Evolutionary conservation across 2,888 invertebrate species (phyloP), one percentile per base, ranked within the genome.

Genomic region (Acanthosoma haemorrhoidale): DNA sequence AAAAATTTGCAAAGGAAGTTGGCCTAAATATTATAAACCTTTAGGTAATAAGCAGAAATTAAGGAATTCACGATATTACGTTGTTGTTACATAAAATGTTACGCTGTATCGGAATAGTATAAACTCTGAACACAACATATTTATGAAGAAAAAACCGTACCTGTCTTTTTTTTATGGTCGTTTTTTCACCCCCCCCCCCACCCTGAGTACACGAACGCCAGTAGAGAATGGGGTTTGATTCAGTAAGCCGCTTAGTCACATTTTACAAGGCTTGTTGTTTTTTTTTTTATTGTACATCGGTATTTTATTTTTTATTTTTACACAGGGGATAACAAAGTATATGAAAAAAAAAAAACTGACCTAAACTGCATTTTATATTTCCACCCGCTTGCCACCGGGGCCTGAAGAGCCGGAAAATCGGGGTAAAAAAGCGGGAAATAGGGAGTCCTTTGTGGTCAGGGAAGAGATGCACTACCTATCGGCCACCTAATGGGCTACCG

Each of bases 321-420:
- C n/a, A n/a, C 51, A n/a, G n/a, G n/a, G n/a, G n/a, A n/a, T n/a
- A n/a, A n/a, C n/a, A n/a, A n/a, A n/a, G n/a, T n/a, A n/a, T n/a
- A 51, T 25, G 36, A 21, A 61, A 36, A 61, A 61, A 61, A 34
- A 36, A 36, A 11, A 36, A 36, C 38, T 39, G 64, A 39, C 64
- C 64, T 64, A 67, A 64, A 67, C 43, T 67, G 67, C 67, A 67
- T 67, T 67, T 67, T 67, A 67, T 67, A 67, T 67, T 67, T 43
- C 29, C 67, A 43, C 67, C 57, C 57, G 36, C 67, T 67, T 67
- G 67, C 67, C 43, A 32, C 31, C 32, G 31, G 29, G 66, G n/a
- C 16, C 21, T 32, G 34, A 16, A 39, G 43, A 32, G 51, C 29
- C 18, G 67, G 41, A 51, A 66, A 66, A 66, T 66, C 61, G 61